Percentiles rank a stretch among this genome's conserved stretches.
Evolutionary conservation across 2,113 vertebrate species (phyloP).

Genomic region (Onychostoma macrolepis): DNA sequence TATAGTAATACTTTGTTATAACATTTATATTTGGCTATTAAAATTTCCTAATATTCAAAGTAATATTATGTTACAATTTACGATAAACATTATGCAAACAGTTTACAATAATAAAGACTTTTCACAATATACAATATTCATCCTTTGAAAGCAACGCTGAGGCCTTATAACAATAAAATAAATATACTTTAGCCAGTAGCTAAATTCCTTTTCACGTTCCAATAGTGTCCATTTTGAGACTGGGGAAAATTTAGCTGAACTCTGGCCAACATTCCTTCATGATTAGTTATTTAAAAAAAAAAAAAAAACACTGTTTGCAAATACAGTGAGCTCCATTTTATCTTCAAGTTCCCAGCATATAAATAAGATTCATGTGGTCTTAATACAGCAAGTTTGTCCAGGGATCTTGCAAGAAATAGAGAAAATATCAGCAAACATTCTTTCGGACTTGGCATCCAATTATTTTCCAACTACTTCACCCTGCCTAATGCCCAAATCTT

Average conservation of each 20-base stretch:
- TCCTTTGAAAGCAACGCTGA: not conserved
- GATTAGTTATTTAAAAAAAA: not conserved
- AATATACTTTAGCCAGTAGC: not conserved
- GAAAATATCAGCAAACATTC: constrained; percentile 1
- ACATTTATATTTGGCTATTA: not conserved
- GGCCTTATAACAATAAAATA: not conserved
- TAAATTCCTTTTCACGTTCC: not conserved
- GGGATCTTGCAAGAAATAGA: not conserved
- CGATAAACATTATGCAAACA: not conserved
- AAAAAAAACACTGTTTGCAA: not conserved
- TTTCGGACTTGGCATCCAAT: not conserved
- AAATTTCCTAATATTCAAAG: no score
- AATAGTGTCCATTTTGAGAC: not conserved
- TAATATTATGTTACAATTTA: not conserved
- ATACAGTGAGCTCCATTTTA: not conserved
- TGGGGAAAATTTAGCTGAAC: not conserved
- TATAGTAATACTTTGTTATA: not conserved
- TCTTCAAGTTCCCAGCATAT: not conserved
- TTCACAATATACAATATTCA: not conserved
- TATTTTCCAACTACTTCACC: not conserved
- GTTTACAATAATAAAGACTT: not conserved
- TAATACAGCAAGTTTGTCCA: not conserved
- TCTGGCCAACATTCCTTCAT: not conserved
- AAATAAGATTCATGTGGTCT: not conserved
- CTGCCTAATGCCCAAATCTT: not conserved